Percentiles rank a stretch among this genome's conserved stretches.
Conservation (phyloP, 2,888 invertebrate genomes). For the Harmothoe impar region DNA sequence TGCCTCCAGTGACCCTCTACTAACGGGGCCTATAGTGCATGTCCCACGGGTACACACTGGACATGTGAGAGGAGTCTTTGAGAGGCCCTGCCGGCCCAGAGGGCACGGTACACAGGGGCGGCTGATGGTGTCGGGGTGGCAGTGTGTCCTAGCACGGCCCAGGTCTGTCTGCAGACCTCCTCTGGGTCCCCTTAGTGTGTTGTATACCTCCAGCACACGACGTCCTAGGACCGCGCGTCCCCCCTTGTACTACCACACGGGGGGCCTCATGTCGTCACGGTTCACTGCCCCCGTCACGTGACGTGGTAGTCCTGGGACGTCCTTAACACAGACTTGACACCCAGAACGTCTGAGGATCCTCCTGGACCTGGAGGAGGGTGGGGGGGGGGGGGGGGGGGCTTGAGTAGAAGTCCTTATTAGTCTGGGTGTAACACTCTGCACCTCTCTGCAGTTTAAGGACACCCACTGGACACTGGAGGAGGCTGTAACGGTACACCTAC, state of each 20-base stretch:
- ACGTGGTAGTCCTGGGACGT: neutral
- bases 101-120: neutral
- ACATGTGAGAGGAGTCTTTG: too few species aligned
- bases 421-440: too few species aligned
- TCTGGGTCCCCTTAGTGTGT: neutral
- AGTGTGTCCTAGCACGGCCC: neutral
- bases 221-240: neutral
- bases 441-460: too few species aligned
- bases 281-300: conserved; percentile 23
- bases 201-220: neutral
- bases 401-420: too few species aligned
- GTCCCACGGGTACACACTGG: too few species aligned
- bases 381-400: too few species aligned
- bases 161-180: neutral
- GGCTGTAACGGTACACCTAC: neutral
- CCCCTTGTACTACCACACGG: neutral
- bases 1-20: too few species aligned
- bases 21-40: too few species aligned
- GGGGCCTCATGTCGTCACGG: neutral
- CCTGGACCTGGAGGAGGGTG: too few species aligned
- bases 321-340: neutral
- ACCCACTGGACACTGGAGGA: too few species aligned
- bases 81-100: neutral
- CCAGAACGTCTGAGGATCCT: too few species aligned
- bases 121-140: neutral